A percentile compares a stretch with the other conserved stretches of the same genome.
Conservation (phyloP, 37 sponge, comb jelly and placozoan species). For the Cladorhizidae sp. region DNA sequence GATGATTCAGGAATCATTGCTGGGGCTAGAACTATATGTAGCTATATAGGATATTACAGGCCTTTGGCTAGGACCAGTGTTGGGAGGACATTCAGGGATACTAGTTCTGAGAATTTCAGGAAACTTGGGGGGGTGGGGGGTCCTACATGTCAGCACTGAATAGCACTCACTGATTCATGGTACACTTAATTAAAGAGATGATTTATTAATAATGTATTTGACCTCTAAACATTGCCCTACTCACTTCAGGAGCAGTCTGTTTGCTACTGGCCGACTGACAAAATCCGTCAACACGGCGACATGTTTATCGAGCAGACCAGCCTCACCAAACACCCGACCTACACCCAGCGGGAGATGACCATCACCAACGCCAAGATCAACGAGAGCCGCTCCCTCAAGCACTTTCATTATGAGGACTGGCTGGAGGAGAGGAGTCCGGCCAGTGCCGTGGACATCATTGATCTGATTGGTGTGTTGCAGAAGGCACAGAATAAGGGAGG, state of each 20-base stretch:
- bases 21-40: no score
- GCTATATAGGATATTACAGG: no score
- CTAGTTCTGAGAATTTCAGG: no score
- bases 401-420: constrained; percentile 82
- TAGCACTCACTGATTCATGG: no score
- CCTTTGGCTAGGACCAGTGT: no score
- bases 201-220: no score
- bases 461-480: constrained; percentile 67
- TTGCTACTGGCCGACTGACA: constrained; percentile 69
- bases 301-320: constrained; percentile 59
- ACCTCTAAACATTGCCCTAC: neutral
- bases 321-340: constrained; percentile 26
- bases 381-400: constrained; percentile 56
- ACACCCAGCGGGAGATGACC: constrained; percentile 63
- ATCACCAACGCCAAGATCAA: constrained; percentile 74
- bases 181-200: no score
- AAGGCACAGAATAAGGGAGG: constrained; percentile 68
- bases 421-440: constrained; percentile 41
- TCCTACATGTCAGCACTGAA: no score
- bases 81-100: no score
- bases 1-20: no score
- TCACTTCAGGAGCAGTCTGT: constrained; percentile 61
- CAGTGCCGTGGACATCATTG: constrained; percentile 39
- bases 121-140: no score
- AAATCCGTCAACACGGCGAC: constrained; percentile 69